phyloP scores from a whole-genome alignment of 2,113 vertebrate species.

The Psophia crepitans region DNA sequence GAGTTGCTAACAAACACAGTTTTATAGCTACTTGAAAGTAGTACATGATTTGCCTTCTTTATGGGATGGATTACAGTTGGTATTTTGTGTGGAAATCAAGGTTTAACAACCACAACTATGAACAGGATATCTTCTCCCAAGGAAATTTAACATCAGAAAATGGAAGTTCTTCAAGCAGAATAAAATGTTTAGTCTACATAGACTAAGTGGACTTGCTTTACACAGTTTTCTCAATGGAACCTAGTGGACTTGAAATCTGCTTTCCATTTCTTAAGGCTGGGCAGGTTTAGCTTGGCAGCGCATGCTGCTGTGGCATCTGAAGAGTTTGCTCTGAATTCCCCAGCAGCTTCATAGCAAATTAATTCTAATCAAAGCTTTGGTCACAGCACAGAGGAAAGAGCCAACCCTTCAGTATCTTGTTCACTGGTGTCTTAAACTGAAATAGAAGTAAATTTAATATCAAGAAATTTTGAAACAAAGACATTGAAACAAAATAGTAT shows the following conservation, averaged over 20 bases:
- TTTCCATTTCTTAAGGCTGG: neutral
- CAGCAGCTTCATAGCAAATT: neutral
- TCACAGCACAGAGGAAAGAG: neutral
- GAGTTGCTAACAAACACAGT: neutral
- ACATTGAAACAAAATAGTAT: neutral
- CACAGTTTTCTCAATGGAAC: neutral
- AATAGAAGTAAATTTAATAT: neutral
- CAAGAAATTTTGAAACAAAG: neutral
- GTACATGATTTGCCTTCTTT: neutral
- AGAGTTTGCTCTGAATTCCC: neutral
- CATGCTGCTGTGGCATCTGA: neutral
- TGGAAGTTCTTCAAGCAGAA: neutral
- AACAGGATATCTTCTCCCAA: neutral
- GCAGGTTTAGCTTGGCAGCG: neutral
- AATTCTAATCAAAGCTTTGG: neutral
- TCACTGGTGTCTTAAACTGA: neutral
- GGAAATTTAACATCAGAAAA: neutral
- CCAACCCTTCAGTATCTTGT: neutral
- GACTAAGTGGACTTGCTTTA: neutral
- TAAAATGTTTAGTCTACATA: neutral
- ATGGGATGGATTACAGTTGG: neutral
- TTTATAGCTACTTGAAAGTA: neutral
- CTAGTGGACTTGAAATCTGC: neutral
- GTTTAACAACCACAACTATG: neutral
- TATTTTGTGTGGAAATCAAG: neutral